A percentile compares a stretch with the other conserved stretches of the same genome.
Evolutionary conservation across 2,888 invertebrate genomes (phyloP).

Genomic region (Amblyjoppa proteus): DNA sequence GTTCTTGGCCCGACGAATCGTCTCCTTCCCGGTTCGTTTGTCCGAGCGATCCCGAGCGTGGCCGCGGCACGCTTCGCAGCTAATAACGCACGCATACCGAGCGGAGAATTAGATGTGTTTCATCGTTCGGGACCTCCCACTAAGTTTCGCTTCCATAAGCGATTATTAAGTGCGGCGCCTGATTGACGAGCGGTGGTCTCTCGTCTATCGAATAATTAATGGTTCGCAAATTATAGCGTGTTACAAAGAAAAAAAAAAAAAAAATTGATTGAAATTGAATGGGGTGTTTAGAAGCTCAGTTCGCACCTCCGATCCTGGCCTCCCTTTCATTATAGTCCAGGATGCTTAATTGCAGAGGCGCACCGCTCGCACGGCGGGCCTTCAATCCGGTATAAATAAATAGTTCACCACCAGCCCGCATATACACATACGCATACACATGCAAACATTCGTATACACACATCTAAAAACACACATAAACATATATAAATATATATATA

Average conservation of each 20-base stretch:
- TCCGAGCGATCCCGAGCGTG: neutral
- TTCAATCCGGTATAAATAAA: slow-evolving; percentile 6
- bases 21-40: slow-evolving; percentile 20
- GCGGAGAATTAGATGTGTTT: slow-evolving; percentile 21
- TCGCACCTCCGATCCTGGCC: slow-evolving; percentile 6
- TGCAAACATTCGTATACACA: neutral
- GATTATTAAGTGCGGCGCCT: slow-evolving; percentile 18
- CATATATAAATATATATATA: neutral
- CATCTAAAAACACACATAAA: slow-evolving; percentile 3
- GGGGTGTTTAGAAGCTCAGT: slow-evolving; percentile 16
- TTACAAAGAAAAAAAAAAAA: neutral
- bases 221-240: slow-evolving; percentile 11
- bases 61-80: slow-evolving; percentile 12
- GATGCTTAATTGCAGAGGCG: neutral
- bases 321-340: neutral
- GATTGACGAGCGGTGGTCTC: slow-evolving; percentile 33
- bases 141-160: neutral
- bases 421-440: neutral
- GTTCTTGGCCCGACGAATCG: neutral
- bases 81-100: slow-evolving; percentile 8
- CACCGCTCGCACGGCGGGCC: neutral
- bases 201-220: slow-evolving; percentile 26
- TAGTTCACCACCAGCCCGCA: slow-evolving; percentile 1
- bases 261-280: slow-evolving; percentile 28
- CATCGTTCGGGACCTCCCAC: slow-evolving; percentile 40